phyloP scores from a whole-genome alignment of 2,888 invertebrate species.

The Nemotelus nigrinus region DNA sequence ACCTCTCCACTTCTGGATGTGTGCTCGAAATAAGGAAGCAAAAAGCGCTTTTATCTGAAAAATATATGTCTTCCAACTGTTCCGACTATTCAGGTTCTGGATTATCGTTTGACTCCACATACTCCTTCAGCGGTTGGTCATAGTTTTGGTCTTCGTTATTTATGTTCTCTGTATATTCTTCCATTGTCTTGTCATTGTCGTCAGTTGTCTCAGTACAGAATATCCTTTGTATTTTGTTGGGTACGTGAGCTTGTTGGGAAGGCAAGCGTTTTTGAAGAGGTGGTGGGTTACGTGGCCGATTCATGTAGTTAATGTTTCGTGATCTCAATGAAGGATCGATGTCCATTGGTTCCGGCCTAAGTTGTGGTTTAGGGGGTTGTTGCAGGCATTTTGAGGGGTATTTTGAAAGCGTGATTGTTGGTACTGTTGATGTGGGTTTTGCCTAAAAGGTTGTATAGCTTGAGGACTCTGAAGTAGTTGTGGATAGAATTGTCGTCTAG shows the following conservation, averaged over 20 bases:
- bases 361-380: neutral
- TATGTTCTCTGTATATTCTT: neutral
- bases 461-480: neutral
- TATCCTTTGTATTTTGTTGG: slow-evolving; percentile 4
- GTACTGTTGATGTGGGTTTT: neutral
- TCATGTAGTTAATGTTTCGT: neutral
- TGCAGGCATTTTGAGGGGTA: neutral
- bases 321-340: neutral
- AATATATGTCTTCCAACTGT: slow-evolving; percentile 22
- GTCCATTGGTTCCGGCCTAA: slow-evolving; percentile 2
- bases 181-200: neutral
- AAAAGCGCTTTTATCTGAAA: slow-evolving; percentile 27
- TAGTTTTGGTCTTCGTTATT: neutral
- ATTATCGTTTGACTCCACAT: neutral
- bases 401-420: neutral
- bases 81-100: neutral
- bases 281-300: neutral
- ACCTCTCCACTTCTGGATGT: neutral
- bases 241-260: neutral
- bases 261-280: neutral
- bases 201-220: neutral
- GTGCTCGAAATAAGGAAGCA: slow-evolving; percentile 20
- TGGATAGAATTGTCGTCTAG: neutral
- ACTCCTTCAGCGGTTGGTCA: neutral
- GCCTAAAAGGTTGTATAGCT: neutral